Percentiles rank a stretch among this genome's conserved stretches.
Evolutionary conservation across 2,113 vertebrate species (phyloP).

Genomic region (Salvelinus alpinus): DNA sequence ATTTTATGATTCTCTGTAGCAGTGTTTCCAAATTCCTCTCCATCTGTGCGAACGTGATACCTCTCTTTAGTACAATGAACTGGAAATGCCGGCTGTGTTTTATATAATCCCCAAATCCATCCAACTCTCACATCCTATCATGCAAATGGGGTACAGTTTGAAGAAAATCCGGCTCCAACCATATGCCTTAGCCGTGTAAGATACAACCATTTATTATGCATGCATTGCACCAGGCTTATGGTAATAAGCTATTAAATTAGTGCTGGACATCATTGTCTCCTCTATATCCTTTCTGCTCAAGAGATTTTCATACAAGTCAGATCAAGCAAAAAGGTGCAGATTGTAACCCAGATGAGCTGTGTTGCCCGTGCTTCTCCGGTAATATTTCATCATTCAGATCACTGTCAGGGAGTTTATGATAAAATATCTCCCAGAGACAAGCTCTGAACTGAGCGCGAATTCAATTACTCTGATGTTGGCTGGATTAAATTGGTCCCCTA

Average conservation of each 20-base stretch:
- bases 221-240: slow-evolving; percentile 79
- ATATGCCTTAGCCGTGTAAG: slow-evolving; percentile 77
- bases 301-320: slow-evolving; percentile 69
- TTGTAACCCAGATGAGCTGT: slow-evolving; percentile 54
- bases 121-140: slow-evolving; percentile 83
- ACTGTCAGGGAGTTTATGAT: slow-evolving; percentile 16
- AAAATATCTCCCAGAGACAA: slow-evolving; percentile 26
- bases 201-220: slow-evolving; percentile 84
- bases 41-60: slow-evolving; percentile 80
- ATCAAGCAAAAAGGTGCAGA: slow-evolving; percentile 62
- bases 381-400: slow-evolving; percentile 37
- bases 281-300: slow-evolving; percentile 73
- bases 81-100: slow-evolving; percentile 78
- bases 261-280: slow-evolving; percentile 79
- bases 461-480: slow-evolving; percentile 13
- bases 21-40: slow-evolving; percentile 52
- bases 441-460: slow-evolving; percentile 19
- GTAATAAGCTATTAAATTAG: slow-evolving; percentile 84
- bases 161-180: slow-evolving; percentile 75
- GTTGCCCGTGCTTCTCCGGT: slow-evolving; percentile 31
- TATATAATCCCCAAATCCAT: slow-evolving; percentile 83
- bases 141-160: slow-evolving; percentile 80
- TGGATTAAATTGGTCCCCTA: slow-evolving; percentile 38
- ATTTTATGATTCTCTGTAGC: slow-evolving; percentile 8
- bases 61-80: slow-evolving; percentile 78